Evolutionary conservation across 2,888 invertebrate species (phyloP).

Genomic region (Druceiella hillmani): DNA sequence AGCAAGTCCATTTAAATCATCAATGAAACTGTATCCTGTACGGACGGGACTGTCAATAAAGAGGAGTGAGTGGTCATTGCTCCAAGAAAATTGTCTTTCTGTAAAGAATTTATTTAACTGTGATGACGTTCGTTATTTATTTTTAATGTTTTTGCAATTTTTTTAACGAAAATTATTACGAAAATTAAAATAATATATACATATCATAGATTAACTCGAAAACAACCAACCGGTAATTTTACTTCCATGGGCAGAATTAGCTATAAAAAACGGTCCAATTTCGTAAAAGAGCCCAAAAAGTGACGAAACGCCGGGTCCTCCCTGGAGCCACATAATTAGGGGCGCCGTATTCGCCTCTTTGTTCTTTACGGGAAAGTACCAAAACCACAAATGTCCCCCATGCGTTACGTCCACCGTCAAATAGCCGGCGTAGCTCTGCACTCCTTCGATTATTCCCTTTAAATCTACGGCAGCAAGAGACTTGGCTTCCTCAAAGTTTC

Average conservation of each 20-base stretch:
- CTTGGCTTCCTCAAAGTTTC: constrained; percentile 46
- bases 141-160: too few species aligned
- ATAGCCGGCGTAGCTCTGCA: constrained; percentile 48
- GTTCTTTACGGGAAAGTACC: constrained; percentile 72
- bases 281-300: constrained; percentile 56
- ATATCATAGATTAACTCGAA: too few species aligned
- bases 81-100: constrained; percentile 56
- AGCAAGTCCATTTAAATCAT: constrained; percentile 54
- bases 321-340: constrained; percentile 55
- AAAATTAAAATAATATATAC: too few species aligned
- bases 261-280: constrained; percentile 57
- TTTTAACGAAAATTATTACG: too few species aligned
- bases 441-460: constrained; percentile 37
- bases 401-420: constrained; percentile 34
- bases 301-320: constrained; percentile 55
- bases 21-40: constrained; percentile 62
- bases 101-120: constrained; percentile 25
- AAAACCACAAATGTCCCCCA: constrained; percentile 58
- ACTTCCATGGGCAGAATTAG: too few species aligned
- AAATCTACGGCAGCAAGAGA: constrained; percentile 40
- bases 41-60: constrained; percentile 67
- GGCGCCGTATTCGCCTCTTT: constrained; percentile 47
- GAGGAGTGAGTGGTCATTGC: constrained; percentile 55
- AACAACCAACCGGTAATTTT: too few species aligned
- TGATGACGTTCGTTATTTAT: too few species aligned